Base-by-base conservation (phyloP, 2,797 vertebrate species). In the Pipistrellus kuhlii region DNA sequence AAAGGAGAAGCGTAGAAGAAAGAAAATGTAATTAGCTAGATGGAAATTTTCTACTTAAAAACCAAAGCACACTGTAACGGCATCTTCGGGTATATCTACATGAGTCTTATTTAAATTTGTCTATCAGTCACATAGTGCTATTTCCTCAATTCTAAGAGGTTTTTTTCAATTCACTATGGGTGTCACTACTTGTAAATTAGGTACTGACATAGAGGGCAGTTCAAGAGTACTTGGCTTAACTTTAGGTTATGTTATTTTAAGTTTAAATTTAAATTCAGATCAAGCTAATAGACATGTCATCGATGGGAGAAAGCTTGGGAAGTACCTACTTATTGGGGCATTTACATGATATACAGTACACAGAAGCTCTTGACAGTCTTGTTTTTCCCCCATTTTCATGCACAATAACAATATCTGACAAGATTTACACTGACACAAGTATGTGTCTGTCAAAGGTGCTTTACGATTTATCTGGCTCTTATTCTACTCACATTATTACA, bases 381-480 rank as follows among this genome's bases (percentile, higher is more conserved):
- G 21, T 51, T 94, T 96, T 96, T 96, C 92, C 78, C 75, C 93
- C 92, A 93, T 96, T 97, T 98, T 97, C 89, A 76, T 96, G 53
- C 85, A 94, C 96, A 94, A 82, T 97, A 97, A 96, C 83, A 97
- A 97, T 92, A 91, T 80, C 87, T 93, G 93, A 94, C 81, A 96
- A 96, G 85, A 96, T 97, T 97, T 97, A 97, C 96, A 96, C 95
- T 95, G 92, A 93, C 97, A 97, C 75, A 95, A 98, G 92, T 97
- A 90, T 95, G 97, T 98, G 92, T 97, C 97, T 98, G 97, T 97
- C 97, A 98, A 94, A 97, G 95, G 93, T 59, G 3, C 84, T 97
- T 97, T 95, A 96, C 92, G 95, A 98, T 97, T 97, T 97, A 90
- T 97, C 97, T 97, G 98, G 97, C 97, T 98, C 86, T 96, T 97